phyloP scores from a whole-genome alignment of 1,140 invertebrate species.

The Habropoda laboriosa region DNA sequence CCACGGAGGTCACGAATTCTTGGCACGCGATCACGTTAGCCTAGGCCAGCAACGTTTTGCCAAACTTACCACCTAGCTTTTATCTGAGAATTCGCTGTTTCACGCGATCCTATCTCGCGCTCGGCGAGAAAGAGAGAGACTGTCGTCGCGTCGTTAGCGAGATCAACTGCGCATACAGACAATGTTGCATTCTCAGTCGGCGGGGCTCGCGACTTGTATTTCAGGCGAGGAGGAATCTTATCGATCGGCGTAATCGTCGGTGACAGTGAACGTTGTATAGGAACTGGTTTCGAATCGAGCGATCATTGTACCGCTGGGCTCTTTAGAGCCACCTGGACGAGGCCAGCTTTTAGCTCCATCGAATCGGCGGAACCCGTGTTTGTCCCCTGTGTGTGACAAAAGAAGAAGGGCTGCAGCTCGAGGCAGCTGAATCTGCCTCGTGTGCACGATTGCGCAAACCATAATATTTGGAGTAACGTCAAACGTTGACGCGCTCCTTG shows the following conservation, averaged over 20 bases:
- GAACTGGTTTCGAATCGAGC: slow-evolving; percentile 1
- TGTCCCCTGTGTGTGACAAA: not conserved
- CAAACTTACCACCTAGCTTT: not conserved
- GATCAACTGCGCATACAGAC: not conserved
- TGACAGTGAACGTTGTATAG: not conserved
- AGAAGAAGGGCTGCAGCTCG: too few species aligned
- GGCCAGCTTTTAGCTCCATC: not conserved
- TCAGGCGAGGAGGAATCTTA: not conserved
- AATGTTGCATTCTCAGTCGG: not conserved
- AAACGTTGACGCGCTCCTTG: slow-evolving; percentile 35
- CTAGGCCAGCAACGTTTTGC: slow-evolving; percentile 37
- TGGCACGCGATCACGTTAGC: slow-evolving; percentile 30
- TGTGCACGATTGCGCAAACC: slow-evolving; percentile 29
- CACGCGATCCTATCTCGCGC: not conserved
- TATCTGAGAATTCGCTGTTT: slow-evolving; percentile 7
- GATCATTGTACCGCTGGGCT: not conserved
- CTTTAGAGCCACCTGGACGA: not conserved
- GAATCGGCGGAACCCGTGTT: not conserved
- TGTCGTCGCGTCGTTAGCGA: not conserved
- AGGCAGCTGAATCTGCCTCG: not conserved
- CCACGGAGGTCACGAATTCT: slow-evolving; percentile 61
- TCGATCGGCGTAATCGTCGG: not conserved
- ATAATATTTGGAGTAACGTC: slow-evolving; percentile 33
- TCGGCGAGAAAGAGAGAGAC: not conserved
- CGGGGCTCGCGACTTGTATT: slow-evolving; percentile 2